Evolutionary conservation across 2,113 vertebrate species (phyloP).

Genomic region (Dasyprocta punctata): DNA sequence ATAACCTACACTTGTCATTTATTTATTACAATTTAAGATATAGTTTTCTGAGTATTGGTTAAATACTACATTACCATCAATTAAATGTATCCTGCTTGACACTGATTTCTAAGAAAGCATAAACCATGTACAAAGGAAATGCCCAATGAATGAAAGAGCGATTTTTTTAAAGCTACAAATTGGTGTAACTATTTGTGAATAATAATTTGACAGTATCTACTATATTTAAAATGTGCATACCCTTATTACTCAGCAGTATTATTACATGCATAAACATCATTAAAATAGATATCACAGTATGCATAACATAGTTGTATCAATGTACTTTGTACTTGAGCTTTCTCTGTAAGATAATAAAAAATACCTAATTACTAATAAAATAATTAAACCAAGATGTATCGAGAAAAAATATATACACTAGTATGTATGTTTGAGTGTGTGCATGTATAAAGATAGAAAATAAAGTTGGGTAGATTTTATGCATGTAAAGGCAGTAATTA

Average conservation of each 20-base stretch:
- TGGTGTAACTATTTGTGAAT: too few relatives aligned
- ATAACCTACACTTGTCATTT: neutral
- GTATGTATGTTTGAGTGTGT: neutral
- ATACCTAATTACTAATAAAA: neutral
- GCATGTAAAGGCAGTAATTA: neutral
- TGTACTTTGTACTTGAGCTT: neutral
- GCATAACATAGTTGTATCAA: neutral
- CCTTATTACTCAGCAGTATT: neutral
- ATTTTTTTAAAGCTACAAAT: neutral
- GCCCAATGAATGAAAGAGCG: neutral
- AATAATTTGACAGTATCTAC: neutral
- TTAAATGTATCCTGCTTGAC: neutral
- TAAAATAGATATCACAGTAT: neutral
- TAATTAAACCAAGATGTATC: neutral
- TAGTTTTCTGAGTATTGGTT: neutral
- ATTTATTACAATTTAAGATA: neutral
- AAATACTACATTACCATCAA: neutral
- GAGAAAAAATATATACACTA: neutral
- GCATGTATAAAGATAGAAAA: neutral
- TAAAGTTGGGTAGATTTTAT: neutral
- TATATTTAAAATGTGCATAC: neutral
- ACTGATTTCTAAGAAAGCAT: neutral
- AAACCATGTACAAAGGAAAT: neutral
- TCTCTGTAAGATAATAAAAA: neutral
- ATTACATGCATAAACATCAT: neutral